These are phyloP conservation scores for Sebastes iracundus DNA, from an alignment of 2,797 vertebrate species.

Conservation along the genomic window DNA sequence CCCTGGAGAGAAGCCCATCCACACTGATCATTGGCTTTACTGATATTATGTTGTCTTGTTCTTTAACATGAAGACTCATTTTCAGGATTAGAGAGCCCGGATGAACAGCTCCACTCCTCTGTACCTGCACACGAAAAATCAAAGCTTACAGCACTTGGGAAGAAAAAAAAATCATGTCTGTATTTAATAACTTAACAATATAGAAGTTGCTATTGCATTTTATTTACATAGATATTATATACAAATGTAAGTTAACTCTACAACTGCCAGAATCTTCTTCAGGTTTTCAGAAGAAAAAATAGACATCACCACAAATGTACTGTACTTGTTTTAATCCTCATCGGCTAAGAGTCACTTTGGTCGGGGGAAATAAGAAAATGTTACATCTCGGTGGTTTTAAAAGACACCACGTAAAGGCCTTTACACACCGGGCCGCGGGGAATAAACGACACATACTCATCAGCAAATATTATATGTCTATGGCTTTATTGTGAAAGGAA, in stretches of 20 bases:
- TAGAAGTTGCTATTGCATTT: not conserved
- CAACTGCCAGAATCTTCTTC: slow-evolving; percentile 20
- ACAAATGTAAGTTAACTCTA: not conserved
- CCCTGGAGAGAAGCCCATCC: not conserved
- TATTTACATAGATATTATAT: not conserved
- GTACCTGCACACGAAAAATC: not conserved
- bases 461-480: not conserved
- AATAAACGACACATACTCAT: not conserved
- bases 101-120: not conserved
- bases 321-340: not conserved
- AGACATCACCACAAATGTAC: not conserved
- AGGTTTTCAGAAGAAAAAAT: not conserved
- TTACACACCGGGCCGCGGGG: not conserved
- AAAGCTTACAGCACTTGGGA: not conserved
- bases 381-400: not conserved
- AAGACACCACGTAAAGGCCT: not conserved
- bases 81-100: not conserved
- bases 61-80: not conserved
- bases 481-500: not conserved
- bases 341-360: not conserved
- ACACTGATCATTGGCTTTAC: not conserved
- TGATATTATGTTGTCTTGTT: not conserved
- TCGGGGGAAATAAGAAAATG: not conserved
- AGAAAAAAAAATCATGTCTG: not conserved
- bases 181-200: not conserved